Evolutionary conservation across 2,797 vertebrate species (phyloP).

Genomic region (Hippopotamyrus pictus): DNA sequence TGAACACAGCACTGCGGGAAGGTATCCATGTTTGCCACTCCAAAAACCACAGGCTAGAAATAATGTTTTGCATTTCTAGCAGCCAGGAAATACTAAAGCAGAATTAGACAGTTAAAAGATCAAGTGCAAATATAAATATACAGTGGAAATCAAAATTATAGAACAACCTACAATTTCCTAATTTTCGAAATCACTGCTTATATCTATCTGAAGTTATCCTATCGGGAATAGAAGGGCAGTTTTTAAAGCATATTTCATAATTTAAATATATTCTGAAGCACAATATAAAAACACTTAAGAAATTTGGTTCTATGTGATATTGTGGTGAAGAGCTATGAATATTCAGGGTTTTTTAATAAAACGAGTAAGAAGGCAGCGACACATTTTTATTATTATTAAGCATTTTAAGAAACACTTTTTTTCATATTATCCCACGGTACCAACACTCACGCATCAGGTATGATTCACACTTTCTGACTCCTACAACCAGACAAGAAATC

Average conservation of each 20-base stretch:
- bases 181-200: neutral
- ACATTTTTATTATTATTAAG: too few species aligned
- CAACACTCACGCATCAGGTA: too few species aligned
- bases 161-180: neutral
- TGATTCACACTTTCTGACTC: too few species aligned
- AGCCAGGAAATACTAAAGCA: neutral
- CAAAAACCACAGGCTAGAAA: neutral
- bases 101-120: neutral
- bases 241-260: neutral
- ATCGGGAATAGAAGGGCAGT: neutral
- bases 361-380: too few species aligned
- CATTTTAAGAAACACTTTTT: too few species aligned
- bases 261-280: neutral
- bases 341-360: too few species aligned
- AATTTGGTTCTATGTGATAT: too few species aligned
- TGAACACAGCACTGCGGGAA: neutral
- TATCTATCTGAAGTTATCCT: neutral
- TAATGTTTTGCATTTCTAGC: neutral
- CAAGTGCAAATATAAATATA: neutral
- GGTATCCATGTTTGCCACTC: neutral
- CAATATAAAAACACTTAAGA: neutral
- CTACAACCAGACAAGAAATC: too few species aligned
- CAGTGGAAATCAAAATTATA: neutral
- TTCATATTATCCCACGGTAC: too few species aligned
- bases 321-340: too few species aligned